phyloP scores from a whole-genome alignment of 1,140 invertebrate species.

The Drosophila willistoni region DNA sequence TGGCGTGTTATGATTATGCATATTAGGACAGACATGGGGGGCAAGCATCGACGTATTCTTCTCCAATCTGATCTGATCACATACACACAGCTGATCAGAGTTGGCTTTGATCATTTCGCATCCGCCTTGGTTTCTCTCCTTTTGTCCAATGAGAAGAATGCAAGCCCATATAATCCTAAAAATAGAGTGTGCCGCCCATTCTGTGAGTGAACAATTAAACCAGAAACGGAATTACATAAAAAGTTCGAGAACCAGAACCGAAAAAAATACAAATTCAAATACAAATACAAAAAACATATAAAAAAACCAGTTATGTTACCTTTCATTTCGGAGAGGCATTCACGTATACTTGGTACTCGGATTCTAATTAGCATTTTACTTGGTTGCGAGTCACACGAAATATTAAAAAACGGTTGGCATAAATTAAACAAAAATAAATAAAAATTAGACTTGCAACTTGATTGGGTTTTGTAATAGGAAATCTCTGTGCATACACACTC shows the following conservation, averaged over 20 bases:
- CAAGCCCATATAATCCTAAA: neutral
- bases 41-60: slow-evolving; percentile 5
- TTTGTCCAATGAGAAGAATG: slow-evolving; percentile 11
- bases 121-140: slow-evolving; percentile 6
- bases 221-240: slow-evolving; percentile 17
- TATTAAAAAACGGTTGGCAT: slow-evolving; percentile 14
- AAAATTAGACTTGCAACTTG: slow-evolving; percentile 19
- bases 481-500: neutral
- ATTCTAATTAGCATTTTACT: slow-evolving; percentile 16
- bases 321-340: slow-evolving; percentile 22
- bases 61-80: neutral
- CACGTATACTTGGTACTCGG: slow-evolving; percentile 5
- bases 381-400: slow-evolving; percentile 19
- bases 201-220: slow-evolving; percentile 2
- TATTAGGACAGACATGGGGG: neutral
- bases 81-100: slow-evolving; percentile 1
- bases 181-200: too few species aligned
- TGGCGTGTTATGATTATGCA: slow-evolving; percentile 23
- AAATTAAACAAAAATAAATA: slow-evolving; percentile 14
- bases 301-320: slow-evolving; percentile 16
- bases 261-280: neutral
- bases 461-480: slow-evolving; percentile 11
- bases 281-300: neutral
- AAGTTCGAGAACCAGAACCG: slow-evolving; percentile 17
- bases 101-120: slow-evolving; percentile 9